Percentiles rank a stretch among this genome's conserved stretches.
Conservation (phyloP, 2,888 invertebrate genomes). For the Theretra japonica region DNA sequence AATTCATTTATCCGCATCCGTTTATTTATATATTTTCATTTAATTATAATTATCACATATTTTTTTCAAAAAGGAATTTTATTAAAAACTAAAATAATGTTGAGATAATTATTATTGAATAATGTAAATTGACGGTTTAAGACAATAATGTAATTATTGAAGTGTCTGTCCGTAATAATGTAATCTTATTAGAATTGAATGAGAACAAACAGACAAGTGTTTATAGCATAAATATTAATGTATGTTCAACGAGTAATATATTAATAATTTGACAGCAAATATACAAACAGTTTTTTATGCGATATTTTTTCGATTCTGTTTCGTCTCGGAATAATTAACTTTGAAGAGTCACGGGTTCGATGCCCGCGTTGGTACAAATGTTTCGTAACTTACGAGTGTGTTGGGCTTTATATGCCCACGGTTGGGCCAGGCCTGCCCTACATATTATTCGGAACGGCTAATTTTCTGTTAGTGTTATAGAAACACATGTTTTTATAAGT, state of each 20-base stretch:
- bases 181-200: slow-evolving; percentile 15
- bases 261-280: not conserved
- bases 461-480: not conserved
- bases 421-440: not conserved
- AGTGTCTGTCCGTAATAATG: not conserved
- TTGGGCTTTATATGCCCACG: not conserved
- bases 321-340: not conserved
- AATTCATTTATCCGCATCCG: not conserved
- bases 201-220: slow-evolving; percentile 3
- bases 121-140: not conserved
- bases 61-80: too few species aligned
- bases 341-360: slow-evolving; percentile 6
- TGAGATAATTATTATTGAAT: too few species aligned
- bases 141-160: not conserved
- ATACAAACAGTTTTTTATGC: not conserved
- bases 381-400: not conserved
- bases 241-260: not conserved
- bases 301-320: not conserved
- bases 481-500: not conserved
- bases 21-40: not conserved
- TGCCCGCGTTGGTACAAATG: not conserved
- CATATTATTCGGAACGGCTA: not conserved
- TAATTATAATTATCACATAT: too few species aligned
- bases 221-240: slow-evolving; percentile 1
- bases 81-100: too few species aligned